Percentiles rank a stretch among this genome's conserved stretches.
phyloP scores from a whole-genome alignment of 1,140 invertebrate genomes.

The Adelges cooleyi region DNA sequence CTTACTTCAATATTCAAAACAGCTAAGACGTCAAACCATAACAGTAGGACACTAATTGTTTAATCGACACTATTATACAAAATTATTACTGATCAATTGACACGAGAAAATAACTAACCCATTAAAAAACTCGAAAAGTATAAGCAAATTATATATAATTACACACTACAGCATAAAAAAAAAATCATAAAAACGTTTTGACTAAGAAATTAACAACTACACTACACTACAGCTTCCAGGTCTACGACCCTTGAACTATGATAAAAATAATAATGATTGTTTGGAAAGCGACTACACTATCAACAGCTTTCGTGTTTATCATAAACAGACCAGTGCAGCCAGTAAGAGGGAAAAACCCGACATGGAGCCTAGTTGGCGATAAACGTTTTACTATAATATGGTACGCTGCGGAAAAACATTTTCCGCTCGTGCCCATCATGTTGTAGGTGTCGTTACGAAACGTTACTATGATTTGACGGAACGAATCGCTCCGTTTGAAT shows the following conservation, averaged over 20 bases:
- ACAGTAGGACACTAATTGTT: too few relatives aligned
- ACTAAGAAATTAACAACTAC: background rate
- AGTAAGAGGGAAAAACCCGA: too few relatives aligned
- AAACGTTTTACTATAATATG: too few relatives aligned
- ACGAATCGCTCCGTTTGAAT: background rate
- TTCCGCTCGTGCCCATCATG: too few relatives aligned
- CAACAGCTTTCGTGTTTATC: background rate
- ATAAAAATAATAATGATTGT: slow-evolving; percentile 8
- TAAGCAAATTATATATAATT: too few relatives aligned
- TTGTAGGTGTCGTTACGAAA: background rate
- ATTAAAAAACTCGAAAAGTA: background rate
- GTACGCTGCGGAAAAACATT: too few relatives aligned
- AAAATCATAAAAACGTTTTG: too few relatives aligned
- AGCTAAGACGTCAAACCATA: background rate
- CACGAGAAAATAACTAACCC: background rate
- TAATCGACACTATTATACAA: too few relatives aligned
- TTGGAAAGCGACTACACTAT: background rate
- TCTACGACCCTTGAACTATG: background rate
- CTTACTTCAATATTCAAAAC: slow-evolving; percentile 10
- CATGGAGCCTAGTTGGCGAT: too few relatives aligned
- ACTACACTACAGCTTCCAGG: background rate
- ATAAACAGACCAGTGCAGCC: background rate
- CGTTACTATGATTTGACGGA: background rate
- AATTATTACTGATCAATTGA: too few relatives aligned
- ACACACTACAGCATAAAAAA: too few relatives aligned